Conservation (phyloP, 1,140 invertebrate species). For the Asobara japonica region DNA sequence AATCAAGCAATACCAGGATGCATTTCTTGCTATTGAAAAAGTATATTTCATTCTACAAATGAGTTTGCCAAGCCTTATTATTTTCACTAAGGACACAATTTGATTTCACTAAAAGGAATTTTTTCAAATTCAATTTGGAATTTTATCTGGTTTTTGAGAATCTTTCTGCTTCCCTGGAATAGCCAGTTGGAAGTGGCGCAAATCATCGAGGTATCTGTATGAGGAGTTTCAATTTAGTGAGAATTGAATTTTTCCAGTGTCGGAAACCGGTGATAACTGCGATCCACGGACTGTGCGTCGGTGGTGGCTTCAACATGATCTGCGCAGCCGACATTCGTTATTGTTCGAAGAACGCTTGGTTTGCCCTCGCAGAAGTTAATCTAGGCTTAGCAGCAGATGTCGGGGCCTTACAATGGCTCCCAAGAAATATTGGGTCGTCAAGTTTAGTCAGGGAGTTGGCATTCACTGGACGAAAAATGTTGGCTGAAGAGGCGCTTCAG, state of each 20-base stretch:
- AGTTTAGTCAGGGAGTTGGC: slow-evolving; percentile 88
- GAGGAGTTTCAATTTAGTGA: not conserved
- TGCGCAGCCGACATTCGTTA: slow-evolving; percentile 92
- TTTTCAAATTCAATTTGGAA: too few species aligned
- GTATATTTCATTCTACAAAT: slow-evolving; percentile 53
- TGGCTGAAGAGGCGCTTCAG: slow-evolving; percentile 80
- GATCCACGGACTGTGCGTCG: slow-evolving; percentile 89
- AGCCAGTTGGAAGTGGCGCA: too few species aligned
- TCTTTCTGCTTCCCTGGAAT: not conserved
- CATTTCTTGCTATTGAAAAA: slow-evolving; percentile 82
- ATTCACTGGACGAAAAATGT: slow-evolving; percentile 86
- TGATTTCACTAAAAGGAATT: too few species aligned
- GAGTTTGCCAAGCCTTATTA: not conserved
- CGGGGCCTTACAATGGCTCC: slow-evolving; percentile 91
- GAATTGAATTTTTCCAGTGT: slow-evolving; percentile 63
- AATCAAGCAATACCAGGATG: slow-evolving; percentile 80
- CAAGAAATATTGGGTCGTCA: slow-evolving; percentile 90
- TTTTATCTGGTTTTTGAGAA: too few species aligned
- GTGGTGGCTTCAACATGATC: slow-evolving; percentile 89
- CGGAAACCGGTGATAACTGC: slow-evolving; percentile 91
- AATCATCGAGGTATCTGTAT: too few species aligned
- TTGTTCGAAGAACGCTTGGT: slow-evolving; percentile 90
- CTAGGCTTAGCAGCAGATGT: slow-evolving; percentile 94
- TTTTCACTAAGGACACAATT: too few species aligned
- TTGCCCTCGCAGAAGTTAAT: slow-evolving; percentile 89